These are phyloP conservation scores for Barypeithes pellucidus DNA, from an alignment of 2,888 invertebrate genomes.

Conservation along the genomic window DNA sequence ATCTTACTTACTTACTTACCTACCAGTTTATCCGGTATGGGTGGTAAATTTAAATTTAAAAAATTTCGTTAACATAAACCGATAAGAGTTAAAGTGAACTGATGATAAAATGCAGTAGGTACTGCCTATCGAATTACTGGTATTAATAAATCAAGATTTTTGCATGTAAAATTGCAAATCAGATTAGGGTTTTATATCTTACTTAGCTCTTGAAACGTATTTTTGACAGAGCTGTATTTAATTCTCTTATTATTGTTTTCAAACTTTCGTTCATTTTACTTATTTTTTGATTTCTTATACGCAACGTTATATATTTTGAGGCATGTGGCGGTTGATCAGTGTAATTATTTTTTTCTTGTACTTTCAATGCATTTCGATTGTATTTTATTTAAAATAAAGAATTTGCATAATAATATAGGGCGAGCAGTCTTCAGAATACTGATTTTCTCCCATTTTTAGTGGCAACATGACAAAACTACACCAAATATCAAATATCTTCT, in stretches of 20 bases:
- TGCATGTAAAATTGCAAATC: constrained; percentile 40
- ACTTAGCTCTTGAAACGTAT: constrained; percentile 24
- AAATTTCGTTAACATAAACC: constrained; percentile 28
- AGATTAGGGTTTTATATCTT: constrained; percentile 39
- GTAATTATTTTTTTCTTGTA: constrained; percentile 13
- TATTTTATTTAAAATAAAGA: constrained; percentile 17
- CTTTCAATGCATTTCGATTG: constrained; percentile 15
- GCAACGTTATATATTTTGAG: constrained; percentile 20
- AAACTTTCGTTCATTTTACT: constrained; percentile 14
- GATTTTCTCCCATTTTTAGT: constrained; percentile 70
- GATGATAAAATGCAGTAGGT: constrained; percentile 21
- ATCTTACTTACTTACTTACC: background rate
- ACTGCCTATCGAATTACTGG: constrained; percentile 19
- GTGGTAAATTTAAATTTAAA: constrained; percentile 35
- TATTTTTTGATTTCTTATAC: constrained; percentile 9
- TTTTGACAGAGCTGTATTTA: constrained; percentile 19
- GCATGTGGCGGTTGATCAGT: constrained; percentile 11
- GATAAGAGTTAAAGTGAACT: constrained; percentile 20
- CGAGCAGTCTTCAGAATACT: background rate
- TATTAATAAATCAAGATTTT: constrained; percentile 45
- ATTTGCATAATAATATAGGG: constrained; percentile 19
- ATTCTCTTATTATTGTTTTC: constrained; percentile 12
- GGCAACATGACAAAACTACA: constrained; percentile 72
- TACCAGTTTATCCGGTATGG: constrained; percentile 37
- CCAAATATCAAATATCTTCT: constrained; percentile 71